phyloP scores from a whole-genome alignment of 1,140 invertebrate genomes.

The Lepidurus packardi region DNA sequence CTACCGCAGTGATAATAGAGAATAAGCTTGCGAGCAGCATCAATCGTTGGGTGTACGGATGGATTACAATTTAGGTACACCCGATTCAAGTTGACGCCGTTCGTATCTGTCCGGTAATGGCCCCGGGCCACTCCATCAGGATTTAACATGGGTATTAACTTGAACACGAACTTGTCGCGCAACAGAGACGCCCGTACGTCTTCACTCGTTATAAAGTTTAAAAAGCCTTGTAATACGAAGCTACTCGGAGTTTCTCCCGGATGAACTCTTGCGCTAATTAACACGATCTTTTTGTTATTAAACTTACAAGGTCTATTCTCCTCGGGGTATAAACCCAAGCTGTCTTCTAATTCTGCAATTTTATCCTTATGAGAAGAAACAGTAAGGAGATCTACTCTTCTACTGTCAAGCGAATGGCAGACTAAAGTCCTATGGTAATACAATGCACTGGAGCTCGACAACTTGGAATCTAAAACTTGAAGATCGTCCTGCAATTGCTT shows the following conservation, averaged over 20 bases:
- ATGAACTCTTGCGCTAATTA: constrained; percentile 85
- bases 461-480: constrained; percentile 56
- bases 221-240: constrained; percentile 87
- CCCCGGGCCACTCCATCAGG: constrained; percentile 85
- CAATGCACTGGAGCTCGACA: constrained; percentile 55
- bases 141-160: constrained; percentile 87
- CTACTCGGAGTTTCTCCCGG: constrained; percentile 87
- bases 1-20: constrained; percentile 52
- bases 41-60: constrained; percentile 73
- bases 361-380: constrained; percentile 72
- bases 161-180: constrained; percentile 77
- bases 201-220: constrained; percentile 68
- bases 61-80: constrained; percentile 72
- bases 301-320: constrained; percentile 65
- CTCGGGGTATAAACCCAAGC: constrained; percentile 67
- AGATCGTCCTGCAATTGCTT: constrained; percentile 68
- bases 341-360: constrained; percentile 63
- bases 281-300: constrained; percentile 68
- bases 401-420: constrained; percentile 71
- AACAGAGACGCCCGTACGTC: constrained; percentile 63
- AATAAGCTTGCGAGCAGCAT: constrained; percentile 69
- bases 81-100: constrained; percentile 83
- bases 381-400: constrained; percentile 78
- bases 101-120: constrained; percentile 81
- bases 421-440: constrained; percentile 82